Conservation (phyloP, 2,888 invertebrate species). For the Brachypterus glaber region DNA sequence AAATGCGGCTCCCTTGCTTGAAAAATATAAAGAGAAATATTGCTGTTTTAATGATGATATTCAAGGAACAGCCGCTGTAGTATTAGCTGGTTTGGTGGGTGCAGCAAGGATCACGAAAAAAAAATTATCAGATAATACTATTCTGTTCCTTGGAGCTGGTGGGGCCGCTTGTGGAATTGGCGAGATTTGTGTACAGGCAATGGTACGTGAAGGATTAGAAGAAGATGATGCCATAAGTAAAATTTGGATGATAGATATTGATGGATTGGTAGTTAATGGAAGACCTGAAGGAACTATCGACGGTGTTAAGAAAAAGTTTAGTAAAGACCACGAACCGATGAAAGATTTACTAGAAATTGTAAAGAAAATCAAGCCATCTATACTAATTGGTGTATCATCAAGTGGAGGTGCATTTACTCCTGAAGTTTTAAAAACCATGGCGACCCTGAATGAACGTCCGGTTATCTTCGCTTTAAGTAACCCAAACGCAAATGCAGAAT, state of each 20-base stretch:
- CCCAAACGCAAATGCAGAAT: conserved; percentile 96
- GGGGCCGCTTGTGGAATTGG: conserved; percentile 86
- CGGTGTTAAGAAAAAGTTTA: conserved; percentile 74
- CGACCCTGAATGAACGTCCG: conserved; percentile 68
- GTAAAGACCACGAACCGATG: conserved; percentile 66
- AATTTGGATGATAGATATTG: conserved; percentile 95
- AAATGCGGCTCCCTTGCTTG: conserved; percentile 89
- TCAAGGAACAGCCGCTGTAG: conserved; percentile 77
- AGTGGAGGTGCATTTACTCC: conserved; percentile 88
- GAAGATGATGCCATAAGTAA: conserved; percentile 66
- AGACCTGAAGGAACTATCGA: conserved; percentile 72
- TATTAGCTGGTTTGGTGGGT: conserved; percentile 86
- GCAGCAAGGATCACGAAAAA: conserved; percentile 76
- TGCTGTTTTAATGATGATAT: conserved; percentile 99
- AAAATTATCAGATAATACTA: conserved; percentile 69
- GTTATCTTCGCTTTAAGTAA: conserved; percentile 97
- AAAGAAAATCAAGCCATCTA: conserved; percentile 69
- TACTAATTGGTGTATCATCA: conserved; percentile 91
- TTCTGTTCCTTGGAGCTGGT: conserved; percentile 92
- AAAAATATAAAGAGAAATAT: conserved; percentile 76
- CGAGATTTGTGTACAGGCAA: conserved; percentile 81
- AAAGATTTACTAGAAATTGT: conserved; percentile 75
- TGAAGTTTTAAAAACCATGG: conserved; percentile 82
- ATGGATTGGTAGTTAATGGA: conserved; percentile 84
- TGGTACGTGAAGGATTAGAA: conserved; percentile 70